A percentile compares a stretch with the other conserved stretches of the same genome.
Evolutionary conservation across 2,888 invertebrate genomes (phyloP).

Genomic region (Morpho helenor): DNA sequence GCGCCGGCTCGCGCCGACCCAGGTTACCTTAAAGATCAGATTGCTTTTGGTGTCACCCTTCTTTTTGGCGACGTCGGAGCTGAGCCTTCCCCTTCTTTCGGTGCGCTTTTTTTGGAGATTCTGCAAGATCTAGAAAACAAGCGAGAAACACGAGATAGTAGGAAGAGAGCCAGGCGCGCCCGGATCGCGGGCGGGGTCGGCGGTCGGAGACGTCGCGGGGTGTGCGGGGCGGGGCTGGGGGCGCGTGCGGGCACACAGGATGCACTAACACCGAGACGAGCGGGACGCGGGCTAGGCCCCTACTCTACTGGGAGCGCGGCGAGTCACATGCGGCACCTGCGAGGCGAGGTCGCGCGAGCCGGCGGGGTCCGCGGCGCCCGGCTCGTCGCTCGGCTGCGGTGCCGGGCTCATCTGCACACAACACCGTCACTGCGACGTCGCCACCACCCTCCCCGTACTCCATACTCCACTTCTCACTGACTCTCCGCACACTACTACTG

Average conservation of each 20-base stretch:
- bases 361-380: slow-evolving; percentile 60
- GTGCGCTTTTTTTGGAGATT: slow-evolving; percentile 99
- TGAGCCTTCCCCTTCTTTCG: slow-evolving; percentile 97
- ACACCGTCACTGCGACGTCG: slow-evolving; percentile 68
- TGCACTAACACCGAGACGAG: slow-evolving; percentile 70
- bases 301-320: slow-evolving; percentile 50
- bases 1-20: slow-evolving; percentile 79
- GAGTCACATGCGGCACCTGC: slow-evolving; percentile 65
- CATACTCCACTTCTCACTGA: slow-evolving; percentile 76
- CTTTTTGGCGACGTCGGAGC: slow-evolving; percentile 95
- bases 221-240: slow-evolving; percentile 43
- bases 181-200: slow-evolving; percentile 55
- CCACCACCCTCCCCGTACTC: slow-evolving; percentile 66
- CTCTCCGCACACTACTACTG: slow-evolving; percentile 59
- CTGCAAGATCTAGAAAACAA: slow-evolving; percentile 98
- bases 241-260: slow-evolving; percentile 47
- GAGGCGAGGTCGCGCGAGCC: slow-evolving; percentile 72
- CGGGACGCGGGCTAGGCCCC: slow-evolving; percentile 68
- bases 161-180: slow-evolving; percentile 80
- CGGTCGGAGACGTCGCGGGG: slow-evolving; percentile 53
- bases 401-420: slow-evolving; percentile 77
- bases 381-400: slow-evolving; percentile 71
- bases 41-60: slow-evolving; percentile 97
- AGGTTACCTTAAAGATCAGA: slow-evolving; percentile 99
- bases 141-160: slow-evolving; percentile 93